These are phyloP conservation scores for Porites australiensis DNA, from an alignment of 64 coral and sea anemone species.

Conservation along the genomic window DNA sequence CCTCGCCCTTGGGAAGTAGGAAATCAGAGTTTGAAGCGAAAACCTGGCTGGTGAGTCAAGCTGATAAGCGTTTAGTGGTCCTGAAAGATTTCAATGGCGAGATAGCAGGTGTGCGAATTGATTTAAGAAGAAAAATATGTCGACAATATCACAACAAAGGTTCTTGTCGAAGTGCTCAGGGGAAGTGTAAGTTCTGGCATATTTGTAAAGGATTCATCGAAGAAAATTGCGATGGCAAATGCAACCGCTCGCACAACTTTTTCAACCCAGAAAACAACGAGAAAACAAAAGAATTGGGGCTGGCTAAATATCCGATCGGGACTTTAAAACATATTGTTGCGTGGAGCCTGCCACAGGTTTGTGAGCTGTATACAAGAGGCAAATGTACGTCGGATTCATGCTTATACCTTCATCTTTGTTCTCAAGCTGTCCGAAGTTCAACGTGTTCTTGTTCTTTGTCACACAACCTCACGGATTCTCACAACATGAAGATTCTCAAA, in stretches of 20 bases:
- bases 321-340: neutral
- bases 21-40: neutral
- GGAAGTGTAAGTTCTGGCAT: conserved; percentile 37
- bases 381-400: conserved; percentile 16
- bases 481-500: conserved; percentile 19
- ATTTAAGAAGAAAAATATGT: conserved; percentile 46
- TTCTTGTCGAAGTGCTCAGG: neutral
- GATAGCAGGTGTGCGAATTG: conserved; percentile 7
- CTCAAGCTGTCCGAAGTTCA: neutral
- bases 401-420: conserved; percentile 40
- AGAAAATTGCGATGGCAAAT: conserved; percentile 1
- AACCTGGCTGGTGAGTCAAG: neutral
- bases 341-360: conserved; percentile 44
- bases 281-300: conserved; percentile 3
- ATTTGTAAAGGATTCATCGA: conserved; percentile 59
- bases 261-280: conserved; percentile 23
- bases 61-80: neutral
- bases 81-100: conserved; percentile 6
- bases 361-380: conserved; percentile 16
- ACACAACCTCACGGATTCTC: conserved; percentile 5
- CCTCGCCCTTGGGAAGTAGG: conserved; percentile 30
- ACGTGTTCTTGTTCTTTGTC: neutral
- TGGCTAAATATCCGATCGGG: neutral
- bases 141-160: conserved; percentile 20
- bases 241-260: conserved; percentile 45